A percentile compares a stretch with the other conserved stretches of the same genome.
These are phyloP conservation scores for Drosophila meridionalis DNA, from an alignment of 2,888 invertebrate species.

Conservation along the genomic window DNA sequence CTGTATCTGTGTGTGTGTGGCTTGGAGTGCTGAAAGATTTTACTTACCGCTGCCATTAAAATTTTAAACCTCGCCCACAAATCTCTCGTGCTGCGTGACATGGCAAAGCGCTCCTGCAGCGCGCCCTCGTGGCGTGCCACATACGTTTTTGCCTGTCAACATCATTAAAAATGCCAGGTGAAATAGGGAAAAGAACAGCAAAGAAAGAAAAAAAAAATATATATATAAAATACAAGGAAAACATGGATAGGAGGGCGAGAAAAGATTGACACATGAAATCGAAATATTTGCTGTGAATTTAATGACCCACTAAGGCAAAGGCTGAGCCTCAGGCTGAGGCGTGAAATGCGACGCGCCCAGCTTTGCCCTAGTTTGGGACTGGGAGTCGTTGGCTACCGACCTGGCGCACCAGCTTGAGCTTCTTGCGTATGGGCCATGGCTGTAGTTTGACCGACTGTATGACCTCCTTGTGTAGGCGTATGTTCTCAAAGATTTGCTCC, in stretches of 20 bases:
- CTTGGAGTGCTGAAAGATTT: slow-evolving; percentile 53
- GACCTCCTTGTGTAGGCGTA: slow-evolving; percentile 96
- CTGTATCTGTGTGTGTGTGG: slow-evolving; percentile 10
- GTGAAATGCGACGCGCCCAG: slow-evolving; percentile 62
- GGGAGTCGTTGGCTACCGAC: slow-evolving; percentile 75
- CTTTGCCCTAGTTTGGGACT: slow-evolving; percentile 9
- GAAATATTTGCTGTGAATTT: slow-evolving; percentile 67
- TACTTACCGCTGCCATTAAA: slow-evolving; percentile 90
- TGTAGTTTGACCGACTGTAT: slow-evolving; percentile 94
- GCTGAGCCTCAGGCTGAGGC: slow-evolving; percentile 36
- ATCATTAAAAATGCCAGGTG: slow-evolving; percentile 60
- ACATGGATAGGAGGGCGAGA: slow-evolving; percentile 32
- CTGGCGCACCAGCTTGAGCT: slow-evolving; percentile 92
- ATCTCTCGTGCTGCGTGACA: slow-evolving; percentile 93
- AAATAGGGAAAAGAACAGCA: slow-evolving; percentile 3
- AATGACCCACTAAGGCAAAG: slow-evolving; percentile 44
- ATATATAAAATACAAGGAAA: slow-evolving; percentile 1
- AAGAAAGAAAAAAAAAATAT: background rate
- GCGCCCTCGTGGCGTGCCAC: slow-evolving; percentile 96
- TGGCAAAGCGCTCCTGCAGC: slow-evolving; percentile 94
- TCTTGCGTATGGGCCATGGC: slow-evolving; percentile 93
- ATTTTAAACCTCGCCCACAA: slow-evolving; percentile 94
- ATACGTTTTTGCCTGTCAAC: slow-evolving; percentile 91
- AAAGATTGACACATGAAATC: slow-evolving; percentile 66
- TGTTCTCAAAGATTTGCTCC: slow-evolving; percentile 95